Evolutionary conservation across 64 coral and sea anemone species (phyloP), one percentile per base, ranked within the genome.

Genomic region (Stichodactyla helianthus): DNA sequence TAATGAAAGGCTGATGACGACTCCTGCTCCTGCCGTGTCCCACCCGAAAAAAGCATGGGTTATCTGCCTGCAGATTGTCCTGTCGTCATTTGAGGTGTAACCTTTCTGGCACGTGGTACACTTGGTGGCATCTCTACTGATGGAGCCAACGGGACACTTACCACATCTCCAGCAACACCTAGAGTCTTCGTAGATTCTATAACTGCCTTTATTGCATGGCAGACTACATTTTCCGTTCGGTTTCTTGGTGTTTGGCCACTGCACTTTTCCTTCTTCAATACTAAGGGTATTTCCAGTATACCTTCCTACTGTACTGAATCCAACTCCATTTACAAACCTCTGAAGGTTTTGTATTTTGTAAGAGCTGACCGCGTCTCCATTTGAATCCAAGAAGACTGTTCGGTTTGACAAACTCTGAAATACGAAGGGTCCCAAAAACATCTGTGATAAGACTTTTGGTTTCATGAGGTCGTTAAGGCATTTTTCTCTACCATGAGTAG

Each of bases 81-180:
- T 86, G 7, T 88, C 79, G 9, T 50, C 28, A 82, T 91, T 94
- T 7, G 93, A 51, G 11, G 74, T 63, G 56, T 54, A 80, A 15
- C 79, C 71, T 12, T 54, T 26, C 22, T 26, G 85, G 31, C 93
- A 94, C 1, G 54, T 54, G 19, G 22, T 55, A 85, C 93, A 94
- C 15, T 65, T 63, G 2, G 50, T 26, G 17, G 71, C 79, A 7
- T 77, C 59, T 62, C 88, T 88, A 18, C 93, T 94, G 1, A 88
- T 85, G 10, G 65, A 87, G 7, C 89, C 89, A 19, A 25, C 35
- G 50, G 88, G 88, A 80, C 93, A 94, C 3, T 54, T 15, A 14
- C 63, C 56, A 44, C 93, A 94, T 83, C 50, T 60, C 93, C 93
- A 94, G 68, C 93, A 94, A 59, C 93, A 94, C 9, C 53, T 15